Conservation (phyloP, 37 sponge, comb jelly and placozoan genomes). For the Diacarnus erythraeanus region DNA sequence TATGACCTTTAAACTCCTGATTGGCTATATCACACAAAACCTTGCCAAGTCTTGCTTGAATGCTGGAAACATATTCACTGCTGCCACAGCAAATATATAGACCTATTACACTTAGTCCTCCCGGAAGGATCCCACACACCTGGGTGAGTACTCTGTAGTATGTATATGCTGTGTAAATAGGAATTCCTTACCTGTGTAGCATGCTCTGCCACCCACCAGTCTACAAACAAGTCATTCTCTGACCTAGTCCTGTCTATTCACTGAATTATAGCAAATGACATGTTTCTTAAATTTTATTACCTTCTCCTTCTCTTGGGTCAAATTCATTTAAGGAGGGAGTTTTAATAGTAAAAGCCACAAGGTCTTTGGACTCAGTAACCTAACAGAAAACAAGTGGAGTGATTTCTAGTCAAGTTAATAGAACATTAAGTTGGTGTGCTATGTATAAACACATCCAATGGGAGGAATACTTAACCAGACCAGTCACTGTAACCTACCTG, state of each 20-base stretch:
- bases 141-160: neutral
- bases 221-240: neutral
- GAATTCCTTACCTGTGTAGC: neutral
- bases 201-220: conserved; percentile 8
- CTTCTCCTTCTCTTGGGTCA: neutral
- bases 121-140: neutral
- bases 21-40: neutral
- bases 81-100: neutral
- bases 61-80: neutral
- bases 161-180: neutral
- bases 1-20: neutral
- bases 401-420: neutral
- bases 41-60: neutral
- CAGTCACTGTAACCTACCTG: conserved; percentile 14
- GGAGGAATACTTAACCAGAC: too few relatives aligned
- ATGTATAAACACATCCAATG: too few relatives aligned
- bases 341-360: neutral
- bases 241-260: neutral
- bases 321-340: conserved; percentile 30
- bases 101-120: neutral
- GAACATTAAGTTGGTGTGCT: neutral
- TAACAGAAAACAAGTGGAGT: neutral
- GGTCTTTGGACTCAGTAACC: conserved; percentile 15
- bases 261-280: neutral
- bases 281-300: neutral